These are phyloP conservation scores for Diplogasteroides magnus DNA, from an alignment of 1,140 invertebrate genomes.

Conservation along the genomic window DNA sequence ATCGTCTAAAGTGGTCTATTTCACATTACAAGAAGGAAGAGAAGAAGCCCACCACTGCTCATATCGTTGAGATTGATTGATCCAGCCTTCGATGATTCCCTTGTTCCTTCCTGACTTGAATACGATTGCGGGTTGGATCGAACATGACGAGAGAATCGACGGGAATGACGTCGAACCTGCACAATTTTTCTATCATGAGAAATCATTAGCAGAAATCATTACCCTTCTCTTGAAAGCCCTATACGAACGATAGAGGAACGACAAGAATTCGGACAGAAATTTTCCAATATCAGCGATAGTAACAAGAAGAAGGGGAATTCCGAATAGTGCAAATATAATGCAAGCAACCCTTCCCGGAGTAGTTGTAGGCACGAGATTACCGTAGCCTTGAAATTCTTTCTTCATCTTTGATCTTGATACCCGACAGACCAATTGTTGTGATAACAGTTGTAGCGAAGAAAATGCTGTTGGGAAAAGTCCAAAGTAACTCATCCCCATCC, in stretches of 20 bases:
- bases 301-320: conserved; percentile 60
- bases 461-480: conserved; percentile 53
- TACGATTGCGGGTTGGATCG: conserved; percentile 39
- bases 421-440: conserved; percentile 49
- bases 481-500: conserved; percentile 43
- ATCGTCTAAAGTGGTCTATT: conserved; percentile 39
- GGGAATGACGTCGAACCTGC: conserved; percentile 47
- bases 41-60: conserved; percentile 26
- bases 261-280: conserved; percentile 52
- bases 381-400: conserved; percentile 52
- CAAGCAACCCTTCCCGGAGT: conserved; percentile 59
- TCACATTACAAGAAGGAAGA: too few relatives aligned
- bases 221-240: conserved; percentile 39
- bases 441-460: conserved; percentile 56
- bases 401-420: too few relatives aligned
- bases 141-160: conserved; percentile 39
- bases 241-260: conserved; percentile 44
- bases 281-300: conserved; percentile 61
- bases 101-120: conserved; percentile 11
- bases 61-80: conserved; percentile 52
- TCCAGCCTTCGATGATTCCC: conserved; percentile 41
- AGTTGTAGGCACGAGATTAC: conserved; percentile 60
- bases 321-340: conserved; percentile 61
- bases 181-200: conserved; percentile 2
- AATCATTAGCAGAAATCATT: too few relatives aligned